These are phyloP conservation scores for Monoplex corrugatus DNA, from an alignment of 2,888 invertebrate species.

Conservation along the genomic window DNA sequence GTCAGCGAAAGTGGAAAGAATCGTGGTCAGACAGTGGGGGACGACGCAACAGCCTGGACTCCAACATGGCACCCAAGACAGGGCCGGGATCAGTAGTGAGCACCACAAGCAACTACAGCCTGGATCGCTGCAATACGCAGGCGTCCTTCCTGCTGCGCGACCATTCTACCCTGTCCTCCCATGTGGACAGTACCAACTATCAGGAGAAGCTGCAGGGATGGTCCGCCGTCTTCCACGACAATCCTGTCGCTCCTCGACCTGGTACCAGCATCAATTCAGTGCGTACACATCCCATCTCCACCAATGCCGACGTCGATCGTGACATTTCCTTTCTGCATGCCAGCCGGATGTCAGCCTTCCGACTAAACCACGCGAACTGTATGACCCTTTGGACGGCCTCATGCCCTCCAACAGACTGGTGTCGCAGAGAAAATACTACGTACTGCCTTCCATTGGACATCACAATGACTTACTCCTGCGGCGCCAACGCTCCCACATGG, in stretches of 20 bases:
- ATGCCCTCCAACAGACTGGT: conserved; percentile 55
- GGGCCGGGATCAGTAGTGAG: neutral
- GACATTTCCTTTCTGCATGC: conserved; percentile 40
- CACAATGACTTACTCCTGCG: conserved; percentile 31
- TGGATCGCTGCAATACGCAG: conserved; percentile 27
- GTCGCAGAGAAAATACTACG: conserved; percentile 68
- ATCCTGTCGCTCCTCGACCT: conserved; percentile 10
- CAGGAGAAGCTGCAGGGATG: conserved; percentile 48
- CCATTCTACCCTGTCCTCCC: conserved; percentile 34
- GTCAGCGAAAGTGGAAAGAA: conserved; percentile 18
- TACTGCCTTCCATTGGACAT: conserved; percentile 67
- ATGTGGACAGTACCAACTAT: conserved; percentile 47
- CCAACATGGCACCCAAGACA: neutral
- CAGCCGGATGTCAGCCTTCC: conserved; percentile 37
- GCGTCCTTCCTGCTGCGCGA: conserved; percentile 48
- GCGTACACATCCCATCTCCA: neutral
- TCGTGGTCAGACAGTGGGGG: conserved; percentile 5
- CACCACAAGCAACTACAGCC: conserved; percentile 30
- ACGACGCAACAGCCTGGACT: conserved; percentile 13
- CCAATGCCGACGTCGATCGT: conserved; percentile 43
- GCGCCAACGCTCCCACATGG: conserved; percentile 46
- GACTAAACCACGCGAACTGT: conserved; percentile 58
- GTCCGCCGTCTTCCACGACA: conserved; percentile 33
- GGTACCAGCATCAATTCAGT: conserved; percentile 34
- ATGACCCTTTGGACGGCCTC: conserved; percentile 63